Evolutionary conservation across 2,113 vertebrate species (phyloP).

Genomic region (Hemichromis elongatus): DNA sequence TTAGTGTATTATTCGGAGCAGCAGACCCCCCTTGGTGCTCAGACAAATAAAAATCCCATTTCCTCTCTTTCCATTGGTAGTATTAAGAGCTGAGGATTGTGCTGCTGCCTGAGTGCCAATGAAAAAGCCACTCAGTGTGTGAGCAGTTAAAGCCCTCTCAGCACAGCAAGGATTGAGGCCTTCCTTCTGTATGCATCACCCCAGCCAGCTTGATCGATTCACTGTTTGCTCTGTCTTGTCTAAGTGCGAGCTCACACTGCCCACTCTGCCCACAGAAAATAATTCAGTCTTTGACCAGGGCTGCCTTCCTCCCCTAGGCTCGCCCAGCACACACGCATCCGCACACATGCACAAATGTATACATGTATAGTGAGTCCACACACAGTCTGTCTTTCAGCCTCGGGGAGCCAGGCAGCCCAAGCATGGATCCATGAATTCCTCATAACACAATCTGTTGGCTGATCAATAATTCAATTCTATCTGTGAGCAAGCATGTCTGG

Average conservation of each 20-base stretch:
- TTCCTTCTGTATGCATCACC: slow-evolving; percentile 61
- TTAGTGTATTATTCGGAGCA: slow-evolving; percentile 28
- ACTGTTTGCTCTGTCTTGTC: slow-evolving; percentile 63
- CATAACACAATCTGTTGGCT: slow-evolving; percentile 73
- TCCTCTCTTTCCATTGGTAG: slow-evolving; percentile 39
- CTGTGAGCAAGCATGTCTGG: slow-evolving; percentile 65
- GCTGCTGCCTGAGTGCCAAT: slow-evolving; percentile 34
- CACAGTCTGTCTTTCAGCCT: slow-evolving; percentile 19
- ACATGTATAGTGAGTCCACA: slow-evolving; percentile 29
- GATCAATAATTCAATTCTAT: slow-evolving; percentile 80
- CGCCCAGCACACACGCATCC: background rate
- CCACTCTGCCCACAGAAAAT: slow-evolving; percentile 39
- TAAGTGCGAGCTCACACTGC: slow-evolving; percentile 48
- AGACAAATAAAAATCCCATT: slow-evolving; percentile 62
- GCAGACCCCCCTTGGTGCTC: slow-evolving; percentile 24
- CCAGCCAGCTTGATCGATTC: slow-evolving; percentile 67
- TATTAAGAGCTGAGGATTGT: slow-evolving; percentile 33
- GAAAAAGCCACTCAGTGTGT: slow-evolving; percentile 57
- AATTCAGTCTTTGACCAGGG: slow-evolving; percentile 53
- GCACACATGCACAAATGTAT: slow-evolving; percentile 7
- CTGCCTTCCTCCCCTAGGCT: slow-evolving; percentile 1
- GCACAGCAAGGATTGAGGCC: slow-evolving; percentile 37
- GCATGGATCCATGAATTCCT: slow-evolving; percentile 67
- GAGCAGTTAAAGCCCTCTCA: slow-evolving; percentile 62
- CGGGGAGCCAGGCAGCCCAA: slow-evolving; percentile 25